Conservation (phyloP, 2,888 invertebrate genomes). For the Drepana falcataria region DNA sequence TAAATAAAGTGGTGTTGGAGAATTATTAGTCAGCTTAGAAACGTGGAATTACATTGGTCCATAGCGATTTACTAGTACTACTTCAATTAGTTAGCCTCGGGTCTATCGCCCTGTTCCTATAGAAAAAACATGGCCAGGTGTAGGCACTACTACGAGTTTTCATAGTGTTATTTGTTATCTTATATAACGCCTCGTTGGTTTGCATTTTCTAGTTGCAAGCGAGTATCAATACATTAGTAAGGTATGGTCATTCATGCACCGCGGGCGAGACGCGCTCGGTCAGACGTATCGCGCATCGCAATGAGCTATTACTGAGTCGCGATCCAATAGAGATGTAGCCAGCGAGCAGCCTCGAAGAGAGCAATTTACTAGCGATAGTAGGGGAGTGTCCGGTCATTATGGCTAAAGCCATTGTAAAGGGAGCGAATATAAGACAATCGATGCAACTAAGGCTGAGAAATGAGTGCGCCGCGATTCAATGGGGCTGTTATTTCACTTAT, state of each 20-base stretch:
- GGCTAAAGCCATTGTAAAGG: background rate
- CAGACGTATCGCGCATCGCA: slow-evolving; percentile 56
- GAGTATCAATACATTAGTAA: slow-evolving; percentile 26
- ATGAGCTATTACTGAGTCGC: slow-evolving; percentile 47
- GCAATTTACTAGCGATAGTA: slow-evolving; percentile 52
- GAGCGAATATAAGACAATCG: slow-evolving; percentile 14
- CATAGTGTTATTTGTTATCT: background rate
- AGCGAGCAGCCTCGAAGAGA: slow-evolving; percentile 21
- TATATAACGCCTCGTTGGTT: too few relatives aligned
- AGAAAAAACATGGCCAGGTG: slow-evolving; percentile 20
- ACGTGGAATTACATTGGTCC: slow-evolving; percentile 20
- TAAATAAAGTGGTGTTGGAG: slow-evolving; percentile 8
- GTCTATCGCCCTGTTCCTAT: slow-evolving; percentile 12
- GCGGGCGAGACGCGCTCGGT: slow-evolving; percentile 41
- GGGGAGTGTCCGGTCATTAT: slow-evolving; percentile 53
- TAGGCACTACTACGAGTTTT: slow-evolving; percentile 1
- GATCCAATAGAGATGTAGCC: slow-evolving; percentile 57
- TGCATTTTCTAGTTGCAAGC: slow-evolving; percentile 1
- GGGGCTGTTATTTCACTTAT: background rate
- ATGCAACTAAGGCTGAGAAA: background rate
- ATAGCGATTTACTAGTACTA: slow-evolving; percentile 29
- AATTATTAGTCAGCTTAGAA: slow-evolving; percentile 14
- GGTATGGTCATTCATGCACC: slow-evolving; percentile 42
- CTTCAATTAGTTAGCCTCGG: slow-evolving; percentile 32
- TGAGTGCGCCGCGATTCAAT: background rate